Base-by-base conservation (phyloP, 2,888 invertebrate species). In the Automeris io region DNA sequence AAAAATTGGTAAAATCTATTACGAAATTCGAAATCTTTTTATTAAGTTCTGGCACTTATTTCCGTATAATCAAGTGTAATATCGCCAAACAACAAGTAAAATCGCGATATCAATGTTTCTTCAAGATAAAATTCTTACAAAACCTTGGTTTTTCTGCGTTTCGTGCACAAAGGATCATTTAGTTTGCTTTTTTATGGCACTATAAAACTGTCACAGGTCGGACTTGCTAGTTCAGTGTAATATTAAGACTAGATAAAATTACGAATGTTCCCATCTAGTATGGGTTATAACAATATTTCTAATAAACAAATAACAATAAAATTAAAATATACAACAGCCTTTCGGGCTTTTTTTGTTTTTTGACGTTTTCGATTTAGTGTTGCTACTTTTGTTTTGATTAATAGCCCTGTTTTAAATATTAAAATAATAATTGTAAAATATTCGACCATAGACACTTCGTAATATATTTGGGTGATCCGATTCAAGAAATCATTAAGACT, bases 281-380 rank as follows among this genome's bases (percentile, higher is more conserved):
- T 58, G 53, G 57, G 51, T 64, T 60, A 62, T 61, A 75, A 68
- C 60, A 62, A 54, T 54, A 49, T 42, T 56, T 65, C n/a, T 69
- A 69, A 68, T 60, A 73, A 75, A 76, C 69, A 77, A 79, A 79
- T 73, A 80, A 81, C 72, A 80, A 67, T 80, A 77, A 74, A 78
- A 82, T 74, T 69, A 77, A 83, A 62, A 81, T 70, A 68, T 71
- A 79, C 59, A 57, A 51, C 45, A 53, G 74, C 76, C 79, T 70
- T 69, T 77, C 74, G 80, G 80, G 80, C 77, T 73, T 78, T 81
- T 75, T 73, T 71, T 57, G 54, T 44, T 73, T 61, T 80, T 83
- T 85, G 85, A 85, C 85, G 71, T 82, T 81, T 81, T 70, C 71
- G 74, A 77, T 74, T 70, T 68, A 74, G 83, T 81, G 83, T 82